A percentile compares a stretch with the other conserved stretches of the same genome.
Evolutionary conservation across 1,140 invertebrate genomes (phyloP).

Genomic region (Agrypnia vestita): DNA sequence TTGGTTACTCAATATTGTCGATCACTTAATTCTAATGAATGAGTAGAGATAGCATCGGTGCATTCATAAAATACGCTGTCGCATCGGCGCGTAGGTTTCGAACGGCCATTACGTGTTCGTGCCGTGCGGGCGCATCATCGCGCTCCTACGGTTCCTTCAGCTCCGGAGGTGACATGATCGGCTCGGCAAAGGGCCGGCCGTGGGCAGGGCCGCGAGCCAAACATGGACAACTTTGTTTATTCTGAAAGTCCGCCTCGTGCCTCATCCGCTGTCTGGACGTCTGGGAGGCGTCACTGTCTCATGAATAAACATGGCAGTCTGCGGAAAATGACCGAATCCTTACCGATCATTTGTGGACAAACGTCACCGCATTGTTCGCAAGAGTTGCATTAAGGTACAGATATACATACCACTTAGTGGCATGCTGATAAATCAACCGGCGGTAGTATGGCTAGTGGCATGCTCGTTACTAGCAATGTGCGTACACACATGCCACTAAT

Average conservation of each 20-base stretch:
- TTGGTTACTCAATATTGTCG: not conserved
- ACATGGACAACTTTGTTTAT: constrained; percentile 19
- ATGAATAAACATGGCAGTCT: not conserved
- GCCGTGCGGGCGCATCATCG: not conserved
- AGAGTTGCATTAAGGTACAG: too few relatives aligned
- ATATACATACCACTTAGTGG: too few relatives aligned
- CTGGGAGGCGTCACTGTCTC: constrained; percentile 19
- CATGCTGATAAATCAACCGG: too few relatives aligned
- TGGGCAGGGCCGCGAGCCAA: constrained; percentile 1
- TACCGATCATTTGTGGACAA: not conserved
- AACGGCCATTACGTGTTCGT: not conserved
- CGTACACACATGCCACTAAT: too few relatives aligned
- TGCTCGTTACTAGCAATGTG: too few relatives aligned
- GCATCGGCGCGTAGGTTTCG: constrained; percentile 4
- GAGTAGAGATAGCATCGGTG: not conserved
- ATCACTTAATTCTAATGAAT: not conserved
- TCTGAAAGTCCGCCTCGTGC: not conserved
- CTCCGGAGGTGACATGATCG: constrained; percentile 20
- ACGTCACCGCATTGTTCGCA: not conserved
- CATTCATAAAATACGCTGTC: not conserved
- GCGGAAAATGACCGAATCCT: constrained; percentile 2
- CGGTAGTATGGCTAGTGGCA: too few relatives aligned
- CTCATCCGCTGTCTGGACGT: not conserved
- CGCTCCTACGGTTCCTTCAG: not conserved
- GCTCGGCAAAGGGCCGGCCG: not conserved